Base-by-base conservation (phyloP, 2,888 invertebrate genomes). In the Callyntrura guangdongensis region DNA sequence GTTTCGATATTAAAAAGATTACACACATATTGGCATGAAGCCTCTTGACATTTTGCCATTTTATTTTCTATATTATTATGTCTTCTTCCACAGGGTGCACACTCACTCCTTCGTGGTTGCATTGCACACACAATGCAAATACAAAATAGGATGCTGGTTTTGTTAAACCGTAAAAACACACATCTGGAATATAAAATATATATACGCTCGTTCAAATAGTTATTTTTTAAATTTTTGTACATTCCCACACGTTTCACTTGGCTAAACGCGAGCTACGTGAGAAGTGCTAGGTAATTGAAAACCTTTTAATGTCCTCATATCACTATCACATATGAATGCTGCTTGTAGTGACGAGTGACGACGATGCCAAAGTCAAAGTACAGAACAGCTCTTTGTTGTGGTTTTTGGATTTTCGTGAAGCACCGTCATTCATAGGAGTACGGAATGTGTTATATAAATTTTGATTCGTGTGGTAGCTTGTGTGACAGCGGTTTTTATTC, bases 1-100 rank as follows among this genome's bases (percentile, higher is more conserved):
- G n/a, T n/a, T n/a, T n/a, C n/a, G n/a, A n/a, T n/a, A n/a, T n/a
- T n/a, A n/a, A n/a, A n/a, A n/a, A n/a, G n/a, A n/a, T n/a, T n/a
- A n/a, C 27, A 77, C 67, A 47, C n/a, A 59, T 74, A 74, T 89
- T 83, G 88, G 89, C 89, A 27, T 61, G 27, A 36, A n/a, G 84
- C 85, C 89, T 77, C 53, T 85, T 89, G 89, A 89, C 89, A 77
- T 56, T 85, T 79, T 89, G 89, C 85, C 89, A 89, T 89, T 25
- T 79, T 36, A 82, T 74, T 17, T 20, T 74, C 49, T 27, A 27
- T 61, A 61, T 61, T 9, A 20, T 22, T 11, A 4, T n/a, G 3
- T 59, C 59, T 59, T 59, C 2, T n/a, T 59, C 20, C 9, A 8
- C 17, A 6, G n/a, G 12, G 20, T 6, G n/a, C 59, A n/a, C 59